Evolutionary conservation across 2,113 vertebrate species (phyloP).

Genomic region (Pseudolaguvia tuberculata): DNA sequence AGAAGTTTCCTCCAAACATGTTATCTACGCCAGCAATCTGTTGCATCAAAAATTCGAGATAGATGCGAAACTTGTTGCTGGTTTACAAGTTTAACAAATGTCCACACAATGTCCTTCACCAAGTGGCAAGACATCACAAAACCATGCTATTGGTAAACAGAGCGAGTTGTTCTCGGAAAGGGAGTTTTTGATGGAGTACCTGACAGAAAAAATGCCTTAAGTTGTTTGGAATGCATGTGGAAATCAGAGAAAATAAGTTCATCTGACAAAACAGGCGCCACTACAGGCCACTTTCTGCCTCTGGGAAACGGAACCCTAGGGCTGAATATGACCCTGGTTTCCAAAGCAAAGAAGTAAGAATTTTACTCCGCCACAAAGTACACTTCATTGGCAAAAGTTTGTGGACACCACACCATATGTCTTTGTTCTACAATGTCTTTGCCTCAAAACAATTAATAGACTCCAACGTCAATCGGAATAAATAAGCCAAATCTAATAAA

Average conservation of each 20-base stretch:
- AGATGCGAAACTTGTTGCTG: background rate
- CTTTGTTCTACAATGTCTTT: no score
- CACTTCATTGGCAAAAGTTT: no score
- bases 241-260: background rate
- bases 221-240: background rate
- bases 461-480: no score
- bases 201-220: background rate
- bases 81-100: conserved; percentile 4
- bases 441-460: no score
- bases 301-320: no score
- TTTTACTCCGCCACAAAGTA: no score
- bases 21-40: background rate
- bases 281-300: background rate
- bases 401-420: no score
- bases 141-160: background rate
- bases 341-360: no score
- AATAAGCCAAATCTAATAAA: no score
- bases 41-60: background rate
- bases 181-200: background rate
- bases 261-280: background rate
- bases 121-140: background rate
- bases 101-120: background rate
- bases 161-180: background rate
- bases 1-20: background rate
- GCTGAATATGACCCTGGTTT: no score